phyloP scores from a whole-genome alignment of 64 coral and sea anemone genomes.

The Pachyseris speciosa region DNA sequence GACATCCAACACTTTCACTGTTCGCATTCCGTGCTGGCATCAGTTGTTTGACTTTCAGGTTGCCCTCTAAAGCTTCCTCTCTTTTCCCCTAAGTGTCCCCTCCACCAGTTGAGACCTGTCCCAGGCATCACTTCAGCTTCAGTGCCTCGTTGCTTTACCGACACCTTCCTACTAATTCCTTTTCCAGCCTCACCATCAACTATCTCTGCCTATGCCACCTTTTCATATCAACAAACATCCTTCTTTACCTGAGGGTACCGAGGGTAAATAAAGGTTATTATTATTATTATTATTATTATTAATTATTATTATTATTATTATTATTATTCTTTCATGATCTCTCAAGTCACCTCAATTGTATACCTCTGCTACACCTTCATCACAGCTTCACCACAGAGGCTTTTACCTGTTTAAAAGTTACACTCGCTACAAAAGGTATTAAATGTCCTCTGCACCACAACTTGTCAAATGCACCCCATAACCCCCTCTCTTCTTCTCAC shows the following conservation, averaged over 20 bases:
- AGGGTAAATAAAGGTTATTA: too few relatives aligned
- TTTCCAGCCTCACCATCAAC: conserved; percentile 39
- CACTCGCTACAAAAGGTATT: not conserved
- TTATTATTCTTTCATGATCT: conserved; percentile 43
- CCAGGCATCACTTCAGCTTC: not conserved
- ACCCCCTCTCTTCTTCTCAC: not conserved
- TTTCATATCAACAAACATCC: conserved; percentile 18
- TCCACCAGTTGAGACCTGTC: not conserved
- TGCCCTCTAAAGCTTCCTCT: conserved; percentile 1
- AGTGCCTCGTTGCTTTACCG: not conserved
- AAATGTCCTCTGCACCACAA: not conserved
- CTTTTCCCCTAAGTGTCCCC: not conserved
- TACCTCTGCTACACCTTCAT: conserved; percentile 36
- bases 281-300: too few relatives aligned
- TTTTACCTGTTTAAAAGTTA: not conserved
- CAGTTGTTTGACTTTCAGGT: conserved; percentile 26
- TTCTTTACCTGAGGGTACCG: too few relatives aligned
- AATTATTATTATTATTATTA: too few relatives aligned
- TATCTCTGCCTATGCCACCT: conserved; percentile 23
- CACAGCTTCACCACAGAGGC: not conserved
- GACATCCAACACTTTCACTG: not conserved
- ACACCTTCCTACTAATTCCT: not conserved
- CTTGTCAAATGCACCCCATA: conserved; percentile 24
- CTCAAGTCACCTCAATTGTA: conserved; percentile 12
- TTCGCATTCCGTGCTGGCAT: not conserved